Percentiles rank a stretch among this genome's conserved stretches.
These are phyloP conservation scores for fruit fly (Drosophila melanogaster) DNA, from an alignment of 1,140 invertebrate species.

Conservation along the genomic window DNA sequence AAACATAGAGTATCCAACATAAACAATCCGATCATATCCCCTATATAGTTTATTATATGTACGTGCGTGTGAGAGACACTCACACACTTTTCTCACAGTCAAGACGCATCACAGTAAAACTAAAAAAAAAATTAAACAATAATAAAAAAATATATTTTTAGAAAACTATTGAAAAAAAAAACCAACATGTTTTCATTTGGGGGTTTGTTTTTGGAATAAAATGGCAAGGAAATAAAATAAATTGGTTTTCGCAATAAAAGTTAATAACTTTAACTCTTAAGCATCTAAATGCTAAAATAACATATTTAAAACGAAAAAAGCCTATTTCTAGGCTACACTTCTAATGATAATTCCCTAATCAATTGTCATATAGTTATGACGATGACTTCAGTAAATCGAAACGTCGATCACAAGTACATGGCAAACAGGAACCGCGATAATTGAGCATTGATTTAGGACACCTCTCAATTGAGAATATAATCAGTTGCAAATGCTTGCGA, in stretches of 20 bases:
- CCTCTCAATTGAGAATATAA: conserved; percentile 1
- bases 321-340: not conserved
- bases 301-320: not conserved
- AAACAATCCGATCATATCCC: conserved; percentile 37
- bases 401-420: not conserved
- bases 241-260: too few species aligned
- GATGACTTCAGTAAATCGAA: not conserved
- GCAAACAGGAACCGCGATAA: not conserved
- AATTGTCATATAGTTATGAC: not conserved
- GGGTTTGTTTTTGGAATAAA: not conserved
- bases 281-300: too few species aligned
- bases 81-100: conserved; percentile 65
- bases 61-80: conserved; percentile 24
- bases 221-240: too few species aligned
- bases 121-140: conserved; percentile 42
- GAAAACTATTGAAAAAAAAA: conserved; percentile 56
- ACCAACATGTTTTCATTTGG: not conserved
- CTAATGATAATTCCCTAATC: not conserved
- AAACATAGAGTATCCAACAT: conserved; percentile 42
- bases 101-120: conserved; percentile 57
- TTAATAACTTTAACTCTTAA: not conserved
- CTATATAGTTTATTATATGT: conserved; percentile 44
- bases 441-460: conserved; percentile 29
- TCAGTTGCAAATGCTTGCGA: not conserved
- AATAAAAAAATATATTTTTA: conserved; percentile 65